Evolutionary conservation across 2,888 invertebrate genomes (phyloP), one percentile per base, ranked within the genome.

Genomic region (Campoplex nolae): DNA sequence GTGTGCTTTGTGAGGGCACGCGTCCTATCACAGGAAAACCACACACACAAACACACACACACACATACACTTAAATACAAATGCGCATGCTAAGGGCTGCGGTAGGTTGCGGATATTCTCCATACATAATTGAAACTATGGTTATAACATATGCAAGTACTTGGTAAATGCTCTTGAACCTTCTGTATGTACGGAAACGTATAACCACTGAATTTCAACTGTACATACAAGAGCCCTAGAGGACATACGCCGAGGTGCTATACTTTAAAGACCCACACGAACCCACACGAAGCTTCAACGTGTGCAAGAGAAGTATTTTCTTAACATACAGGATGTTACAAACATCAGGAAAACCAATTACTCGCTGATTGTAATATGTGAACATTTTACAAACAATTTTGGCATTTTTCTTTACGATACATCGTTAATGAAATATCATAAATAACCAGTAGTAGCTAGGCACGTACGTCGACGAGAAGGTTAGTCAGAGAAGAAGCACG

Each of bases 1-100:
- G 93, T 91, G 92, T 88, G 92, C 92, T 93, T 93, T 93, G 93
- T 93, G 92, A 93, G 93, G 92, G 92, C 93, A 93, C 93, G 93
- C 92, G 93, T 92, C 93, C 92, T 89, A 89, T 91, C 88, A 88
- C 90, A 89, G 88, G 88, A 85, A 62, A 62, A 62, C 32, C 92
- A 91, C 93, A 93, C 93, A 93, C 92, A 92, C 92, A 93, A 91
- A 89, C 89, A 91, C 88, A 23, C 92, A 91, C 93, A 93, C 93
- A 93, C 92, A 92, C 92, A 93, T 92, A 88, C 89, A 91, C 88
- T 88, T 90, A 89, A 88, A 88, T 85, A 67, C 56, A 75, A 75
- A 35, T n/a, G 38, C 67, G 89, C 54, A 65, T 48, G 75, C 70
- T 70, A 88, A 86, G 88, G 89, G 89, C 92, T 92, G 92, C 91